Conservation (phyloP, 2,113 vertebrate genomes). For the Ranitomeya imitator region DNA sequence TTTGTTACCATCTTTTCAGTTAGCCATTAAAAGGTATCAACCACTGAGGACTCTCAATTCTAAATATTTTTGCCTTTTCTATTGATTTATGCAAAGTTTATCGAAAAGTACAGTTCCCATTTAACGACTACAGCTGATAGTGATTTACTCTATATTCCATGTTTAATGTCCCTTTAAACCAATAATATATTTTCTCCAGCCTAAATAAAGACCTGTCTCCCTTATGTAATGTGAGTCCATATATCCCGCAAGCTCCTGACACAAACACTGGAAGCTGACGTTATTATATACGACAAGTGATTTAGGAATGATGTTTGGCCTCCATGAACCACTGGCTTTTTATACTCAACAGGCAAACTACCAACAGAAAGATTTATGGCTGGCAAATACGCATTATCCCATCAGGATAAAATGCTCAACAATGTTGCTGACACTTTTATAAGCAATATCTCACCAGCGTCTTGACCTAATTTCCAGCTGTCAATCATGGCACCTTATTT, state of each 20-base stretch:
- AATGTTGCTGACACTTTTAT: conserved; percentile 24
- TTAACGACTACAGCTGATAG: no score
- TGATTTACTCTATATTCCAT: no score
- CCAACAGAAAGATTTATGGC: conserved; percentile 12
- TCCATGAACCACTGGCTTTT: neutral
- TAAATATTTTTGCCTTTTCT: no score
- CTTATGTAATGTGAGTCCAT: neutral
- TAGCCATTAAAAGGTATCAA: no score
- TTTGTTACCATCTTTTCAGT: no score
- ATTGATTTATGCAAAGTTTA: no score
- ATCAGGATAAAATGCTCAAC: conserved; percentile 14
- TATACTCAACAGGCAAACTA: conserved; percentile 3
- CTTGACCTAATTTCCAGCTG: conserved; percentile 32
- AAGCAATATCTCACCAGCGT: conserved; percentile 7
- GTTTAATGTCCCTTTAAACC: no score
- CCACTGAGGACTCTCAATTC: no score
- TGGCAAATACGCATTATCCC: conserved; percentile 27
- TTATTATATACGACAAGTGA: conserved; percentile 26
- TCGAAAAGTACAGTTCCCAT: no score
- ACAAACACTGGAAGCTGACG: neutral
- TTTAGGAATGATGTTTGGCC: conserved; percentile 28
- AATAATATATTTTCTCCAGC: neutral
- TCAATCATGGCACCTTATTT: neutral
- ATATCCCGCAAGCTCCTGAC: neutral
- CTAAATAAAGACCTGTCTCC: neutral